phyloP scores from a whole-genome alignment of 2,113 vertebrate species.

The Siniperca knerii region DNA sequence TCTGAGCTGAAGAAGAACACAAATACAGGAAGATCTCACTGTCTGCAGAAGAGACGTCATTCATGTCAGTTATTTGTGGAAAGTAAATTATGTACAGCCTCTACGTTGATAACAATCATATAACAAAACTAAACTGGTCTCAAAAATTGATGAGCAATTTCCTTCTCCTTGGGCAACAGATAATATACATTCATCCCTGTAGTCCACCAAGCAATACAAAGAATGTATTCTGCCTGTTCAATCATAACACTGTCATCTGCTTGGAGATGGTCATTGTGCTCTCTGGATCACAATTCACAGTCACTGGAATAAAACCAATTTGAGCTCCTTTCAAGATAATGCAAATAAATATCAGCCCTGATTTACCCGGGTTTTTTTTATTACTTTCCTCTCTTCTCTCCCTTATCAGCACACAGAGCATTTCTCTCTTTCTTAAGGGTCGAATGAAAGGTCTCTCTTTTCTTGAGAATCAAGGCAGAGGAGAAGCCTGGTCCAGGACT shows the following conservation, averaged over 20 bases:
- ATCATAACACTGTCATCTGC: conserved; percentile 48
- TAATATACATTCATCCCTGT: conserved; percentile 56
- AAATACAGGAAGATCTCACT: not conserved
- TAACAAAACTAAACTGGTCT: conserved; percentile 64
- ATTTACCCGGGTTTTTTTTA: conserved; percentile 62
- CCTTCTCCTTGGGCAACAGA: conserved; percentile 66
- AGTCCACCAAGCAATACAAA: conserved; percentile 56
- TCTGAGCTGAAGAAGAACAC: conserved; percentile 11
- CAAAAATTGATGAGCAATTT: conserved; percentile 71
- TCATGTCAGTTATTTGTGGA: conserved; percentile 57
- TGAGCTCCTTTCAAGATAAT: conserved; percentile 79
- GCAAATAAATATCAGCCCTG: conserved; percentile 78
- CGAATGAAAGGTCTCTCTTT: conserved; percentile 70
- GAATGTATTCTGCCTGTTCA: conserved; percentile 61
- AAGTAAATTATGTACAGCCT: conserved; percentile 50
- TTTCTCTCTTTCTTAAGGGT: conserved; percentile 69
- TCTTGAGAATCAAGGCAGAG: conserved; percentile 73
- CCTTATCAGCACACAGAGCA: conserved; percentile 69
- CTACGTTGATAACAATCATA: conserved; percentile 68
- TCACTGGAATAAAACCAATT: conserved; percentile 73
- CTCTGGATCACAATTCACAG: conserved; percentile 72
- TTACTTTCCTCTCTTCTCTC: conserved; percentile 65
- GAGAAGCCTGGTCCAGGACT: conserved; percentile 76
- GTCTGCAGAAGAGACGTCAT: conserved; percentile 35
- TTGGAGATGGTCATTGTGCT: conserved; percentile 63